Percentiles rank a stretch among this genome's conserved stretches.
phyloP scores from a whole-genome alignment of 2,888 invertebrate genomes.

The Pyralis farinalis region DNA sequence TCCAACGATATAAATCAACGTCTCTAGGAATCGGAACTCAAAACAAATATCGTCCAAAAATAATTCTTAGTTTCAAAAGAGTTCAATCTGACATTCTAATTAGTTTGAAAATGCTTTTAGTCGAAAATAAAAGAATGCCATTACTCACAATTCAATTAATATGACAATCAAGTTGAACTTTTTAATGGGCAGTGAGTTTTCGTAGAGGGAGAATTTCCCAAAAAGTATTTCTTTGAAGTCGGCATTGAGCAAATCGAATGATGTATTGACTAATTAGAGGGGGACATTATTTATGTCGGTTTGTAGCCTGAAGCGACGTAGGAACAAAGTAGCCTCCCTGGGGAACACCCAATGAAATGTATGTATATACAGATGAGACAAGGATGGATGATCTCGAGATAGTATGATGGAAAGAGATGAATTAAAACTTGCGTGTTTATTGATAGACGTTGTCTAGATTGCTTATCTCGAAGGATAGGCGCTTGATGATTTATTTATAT shows the following conservation, averaged over 20 bases:
- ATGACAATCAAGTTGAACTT: slow-evolving; percentile 7
- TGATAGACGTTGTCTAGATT: neutral
- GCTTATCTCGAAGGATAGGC: neutral
- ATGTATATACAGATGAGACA: neutral
- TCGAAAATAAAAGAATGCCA: slow-evolving; percentile 5
- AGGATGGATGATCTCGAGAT: neutral
- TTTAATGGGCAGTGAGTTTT: slow-evolving; percentile 5
- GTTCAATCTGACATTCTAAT: slow-evolving; percentile 1
- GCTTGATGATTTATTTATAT: too few relatives aligned
- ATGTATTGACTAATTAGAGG: slow-evolving; percentile 47
- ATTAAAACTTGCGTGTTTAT: neutral
- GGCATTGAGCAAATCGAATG: slow-evolving; percentile 33
- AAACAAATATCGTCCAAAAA: too few relatives aligned
- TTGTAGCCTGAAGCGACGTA: slow-evolving; percentile 29
- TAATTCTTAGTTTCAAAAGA: neutral
- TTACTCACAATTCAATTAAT: slow-evolving; percentile 10
- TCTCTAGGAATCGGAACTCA: neutral
- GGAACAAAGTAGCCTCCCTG: slow-evolving; percentile 11
- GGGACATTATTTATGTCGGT: slow-evolving; percentile 42
- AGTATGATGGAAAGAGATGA: neutral
- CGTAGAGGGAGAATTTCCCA: slow-evolving; percentile 18
- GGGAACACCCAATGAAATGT: neutral
- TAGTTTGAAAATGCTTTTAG: slow-evolving; percentile 5
- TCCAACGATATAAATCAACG: neutral
- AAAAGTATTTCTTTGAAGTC: slow-evolving; percentile 37